These are phyloP conservation scores for Triplophysa siluroides DNA, from an alignment of 2,113 vertebrate species.

Conservation along the genomic window DNA sequence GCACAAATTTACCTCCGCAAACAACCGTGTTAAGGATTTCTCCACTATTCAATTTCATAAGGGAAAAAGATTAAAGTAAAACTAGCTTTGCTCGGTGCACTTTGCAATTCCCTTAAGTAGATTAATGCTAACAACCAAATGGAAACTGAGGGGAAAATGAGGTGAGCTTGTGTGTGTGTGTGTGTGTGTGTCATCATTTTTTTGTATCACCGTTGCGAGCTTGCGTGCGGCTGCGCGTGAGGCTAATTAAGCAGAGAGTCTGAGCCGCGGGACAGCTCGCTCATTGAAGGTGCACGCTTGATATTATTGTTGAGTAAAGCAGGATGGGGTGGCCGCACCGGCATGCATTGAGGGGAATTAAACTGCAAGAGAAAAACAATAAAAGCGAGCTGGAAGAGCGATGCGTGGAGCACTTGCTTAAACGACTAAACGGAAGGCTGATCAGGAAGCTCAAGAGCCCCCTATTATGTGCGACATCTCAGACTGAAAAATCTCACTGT, in stretches of 20 bases:
- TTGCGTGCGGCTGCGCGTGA: constrained; percentile 24
- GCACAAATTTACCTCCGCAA: constrained; percentile 19
- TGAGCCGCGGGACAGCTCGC: constrained; percentile 45
- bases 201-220: constrained; percentile 14
- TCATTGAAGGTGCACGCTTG: constrained; percentile 49
- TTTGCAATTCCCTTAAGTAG: constrained; percentile 43
- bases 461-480: constrained; percentile 46
- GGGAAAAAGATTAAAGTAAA: constrained; percentile 29
- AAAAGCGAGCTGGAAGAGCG: constrained; percentile 39
- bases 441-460: constrained; percentile 41
- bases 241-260: constrained; percentile 53
- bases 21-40: constrained; percentile 33
- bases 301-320: constrained; percentile 47
- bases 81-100: constrained; percentile 35
- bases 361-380: constrained; percentile 47
- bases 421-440: constrained; percentile 49
- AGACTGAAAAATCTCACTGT: constrained; percentile 37
- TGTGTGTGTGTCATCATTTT: constrained; percentile 48
- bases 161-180: background rate
- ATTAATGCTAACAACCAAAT: constrained; percentile 36
- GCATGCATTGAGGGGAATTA: constrained; percentile 50
- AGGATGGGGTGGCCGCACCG: constrained; percentile 24
- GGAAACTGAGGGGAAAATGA: constrained; percentile 35
- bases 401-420: constrained; percentile 44
- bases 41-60: constrained; percentile 29